phyloP scores from a whole-genome alignment of 2,888 invertebrate genomes.

The Mystacides longicornis region DNA sequence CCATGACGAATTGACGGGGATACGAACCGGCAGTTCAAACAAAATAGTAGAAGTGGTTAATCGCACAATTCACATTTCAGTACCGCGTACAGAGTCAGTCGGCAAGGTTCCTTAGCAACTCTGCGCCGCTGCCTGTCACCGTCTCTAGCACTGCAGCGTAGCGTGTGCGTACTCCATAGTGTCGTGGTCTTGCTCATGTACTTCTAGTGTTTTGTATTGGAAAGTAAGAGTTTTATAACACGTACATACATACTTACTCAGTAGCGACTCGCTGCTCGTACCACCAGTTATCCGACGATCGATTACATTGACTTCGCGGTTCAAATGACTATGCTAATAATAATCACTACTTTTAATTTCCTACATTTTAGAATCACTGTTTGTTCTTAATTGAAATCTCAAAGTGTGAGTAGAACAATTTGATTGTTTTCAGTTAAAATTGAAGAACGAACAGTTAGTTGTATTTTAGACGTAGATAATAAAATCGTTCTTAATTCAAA shows the following conservation, averaged over 20 bases:
- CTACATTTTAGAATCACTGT: too few species aligned
- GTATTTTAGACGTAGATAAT: too few species aligned
- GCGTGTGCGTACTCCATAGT: not conserved
- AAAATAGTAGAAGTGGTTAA: not conserved
- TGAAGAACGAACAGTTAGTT: too few species aligned
- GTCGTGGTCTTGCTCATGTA: not conserved
- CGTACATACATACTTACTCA: not conserved
- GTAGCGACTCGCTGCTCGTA: not conserved
- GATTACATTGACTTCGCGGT: not conserved
- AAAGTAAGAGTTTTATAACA: slow-evolving; percentile 2
- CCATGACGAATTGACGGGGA: not conserved
- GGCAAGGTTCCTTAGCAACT: not conserved
- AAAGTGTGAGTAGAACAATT: too few species aligned
- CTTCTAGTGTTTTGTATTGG: not conserved
- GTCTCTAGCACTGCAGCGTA: not conserved
- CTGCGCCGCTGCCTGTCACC: not conserved
- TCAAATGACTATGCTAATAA: too few species aligned
- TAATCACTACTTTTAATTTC: too few species aligned
- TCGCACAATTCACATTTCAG: slow-evolving; percentile 1
- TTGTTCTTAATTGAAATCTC: too few species aligned
- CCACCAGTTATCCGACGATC: not conserved
- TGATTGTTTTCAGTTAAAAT: too few species aligned
- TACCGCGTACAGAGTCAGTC: not conserved
- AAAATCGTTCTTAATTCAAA: too few species aligned
- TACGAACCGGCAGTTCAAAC: not conserved